These are phyloP conservation scores for Labeo calbasu DNA, from an alignment of 2,797 vertebrate genomes.

Conservation along the genomic window DNA sequence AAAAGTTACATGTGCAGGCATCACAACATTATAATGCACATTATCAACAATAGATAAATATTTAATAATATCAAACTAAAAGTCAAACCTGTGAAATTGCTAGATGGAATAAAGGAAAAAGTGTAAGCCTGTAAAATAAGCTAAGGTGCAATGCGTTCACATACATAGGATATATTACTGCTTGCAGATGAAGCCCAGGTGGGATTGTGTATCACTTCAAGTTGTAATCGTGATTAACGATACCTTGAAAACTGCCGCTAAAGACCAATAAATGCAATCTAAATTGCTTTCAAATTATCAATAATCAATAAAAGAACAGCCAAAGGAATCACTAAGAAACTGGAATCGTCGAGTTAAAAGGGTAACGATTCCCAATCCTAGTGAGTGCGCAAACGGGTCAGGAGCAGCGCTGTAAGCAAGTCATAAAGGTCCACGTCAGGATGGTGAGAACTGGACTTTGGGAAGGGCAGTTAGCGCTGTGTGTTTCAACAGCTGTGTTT, in stretches of 20 bases:
- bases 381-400: background rate
- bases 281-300: slow-evolving; percentile 5
- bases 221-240: slow-evolving; percentile 12
- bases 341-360: background rate
- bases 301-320: background rate
- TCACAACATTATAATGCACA: background rate
- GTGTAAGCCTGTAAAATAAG: background rate
- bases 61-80: background rate
- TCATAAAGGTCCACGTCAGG: background rate
- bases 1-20: background rate
- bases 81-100: background rate
- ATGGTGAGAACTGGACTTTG: slow-evolving; percentile 5
- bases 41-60: background rate
- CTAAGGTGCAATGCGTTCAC: background rate
- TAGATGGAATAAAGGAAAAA: background rate
- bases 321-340: background rate
- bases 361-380: background rate
- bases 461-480: slow-evolving; percentile 8
- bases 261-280: slow-evolving; percentile 18
- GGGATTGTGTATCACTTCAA: background rate
- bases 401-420: background rate
- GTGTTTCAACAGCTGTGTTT: slow-evolving; percentile 47
- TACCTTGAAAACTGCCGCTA: slow-evolving; percentile 2
- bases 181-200: background rate
- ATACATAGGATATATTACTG: background rate